Conservation (phyloP, 2,888 invertebrate species). For the Chelonus formosanus region DNA sequence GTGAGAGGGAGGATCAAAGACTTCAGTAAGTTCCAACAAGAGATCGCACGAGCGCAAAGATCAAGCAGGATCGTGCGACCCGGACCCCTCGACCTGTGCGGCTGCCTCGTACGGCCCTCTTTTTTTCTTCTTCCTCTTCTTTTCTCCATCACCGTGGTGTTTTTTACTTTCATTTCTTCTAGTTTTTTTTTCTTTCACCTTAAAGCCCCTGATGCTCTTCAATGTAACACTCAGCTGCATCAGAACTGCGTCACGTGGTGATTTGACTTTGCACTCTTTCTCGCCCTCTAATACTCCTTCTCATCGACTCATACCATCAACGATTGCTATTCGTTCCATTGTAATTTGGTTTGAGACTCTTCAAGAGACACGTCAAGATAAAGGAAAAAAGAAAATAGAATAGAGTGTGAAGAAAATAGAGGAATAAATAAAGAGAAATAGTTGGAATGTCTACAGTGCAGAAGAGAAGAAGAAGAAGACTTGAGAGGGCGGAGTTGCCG, state of each 20-base stretch:
- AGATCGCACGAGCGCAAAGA: constrained; percentile 64
- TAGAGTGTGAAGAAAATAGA: constrained; percentile 18
- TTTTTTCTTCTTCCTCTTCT: constrained; percentile 24
- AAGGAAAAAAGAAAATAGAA: constrained; percentile 13
- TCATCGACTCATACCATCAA: neutral
- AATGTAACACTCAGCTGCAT: neutral
- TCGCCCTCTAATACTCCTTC: constrained; percentile 6
- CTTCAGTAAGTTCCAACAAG: constrained; percentile 25
- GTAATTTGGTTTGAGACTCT: constrained; percentile 28
- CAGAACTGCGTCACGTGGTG: constrained; percentile 15
- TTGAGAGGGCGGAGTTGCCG: constrained; percentile 38
- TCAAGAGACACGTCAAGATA: constrained; percentile 17
- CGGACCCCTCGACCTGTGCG: constrained; percentile 63
- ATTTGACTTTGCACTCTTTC: constrained; percentile 13
- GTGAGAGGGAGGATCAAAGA: constrained; percentile 21
- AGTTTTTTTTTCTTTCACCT: neutral
- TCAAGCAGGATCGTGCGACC: constrained; percentile 65
- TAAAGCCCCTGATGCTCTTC: constrained; percentile 2
- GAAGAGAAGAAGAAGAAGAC: constrained; percentile 7
- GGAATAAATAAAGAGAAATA: constrained; percentile 14
- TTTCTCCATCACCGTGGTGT: constrained; percentile 1
- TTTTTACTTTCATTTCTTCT: constrained; percentile 7
- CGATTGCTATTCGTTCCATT: constrained; percentile 12
- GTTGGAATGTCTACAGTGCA: constrained; percentile 12
- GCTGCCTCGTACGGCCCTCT: constrained; percentile 35